Conservation (phyloP, 2,797 vertebrate species). For the Dromococcyx pavoninus region DNA sequence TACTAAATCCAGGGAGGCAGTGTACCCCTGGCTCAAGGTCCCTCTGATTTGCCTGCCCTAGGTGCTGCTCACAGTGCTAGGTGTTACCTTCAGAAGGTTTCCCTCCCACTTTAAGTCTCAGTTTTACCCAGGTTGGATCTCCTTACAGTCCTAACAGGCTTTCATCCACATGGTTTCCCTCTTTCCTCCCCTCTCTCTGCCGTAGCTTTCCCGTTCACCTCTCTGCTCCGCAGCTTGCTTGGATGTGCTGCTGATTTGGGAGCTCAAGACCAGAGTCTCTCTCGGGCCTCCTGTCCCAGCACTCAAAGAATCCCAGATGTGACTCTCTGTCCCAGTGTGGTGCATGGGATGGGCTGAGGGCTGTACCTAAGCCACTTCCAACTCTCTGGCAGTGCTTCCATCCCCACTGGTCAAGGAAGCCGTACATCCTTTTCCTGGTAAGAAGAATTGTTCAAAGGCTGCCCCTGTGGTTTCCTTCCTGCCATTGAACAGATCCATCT, state of each 20-base stretch:
- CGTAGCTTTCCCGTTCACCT: not conserved
- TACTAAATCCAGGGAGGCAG: not conserved
- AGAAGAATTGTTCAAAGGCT: not conserved
- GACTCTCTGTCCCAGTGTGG: not conserved
- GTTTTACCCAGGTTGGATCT: slow-evolving; percentile 13
- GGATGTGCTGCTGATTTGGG: not conserved
- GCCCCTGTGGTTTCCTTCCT: not conserved
- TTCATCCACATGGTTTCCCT: not conserved
- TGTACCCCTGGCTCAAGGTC: not conserved
- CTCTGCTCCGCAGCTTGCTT: not conserved
- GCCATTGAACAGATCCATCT: not conserved
- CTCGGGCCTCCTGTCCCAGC: not conserved
- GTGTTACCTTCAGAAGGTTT: slow-evolving; percentile 13
- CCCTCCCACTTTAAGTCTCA: not conserved
- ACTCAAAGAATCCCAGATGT: not conserved
- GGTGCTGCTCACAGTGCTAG: not conserved
- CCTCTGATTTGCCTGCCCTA: not conserved
- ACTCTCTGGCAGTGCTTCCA: not conserved
- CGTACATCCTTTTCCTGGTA: not conserved
- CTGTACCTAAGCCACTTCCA: not conserved
- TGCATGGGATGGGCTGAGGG: not conserved
- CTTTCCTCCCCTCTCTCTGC: not conserved
- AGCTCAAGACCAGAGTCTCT: not conserved
- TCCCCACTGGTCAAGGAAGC: not conserved
- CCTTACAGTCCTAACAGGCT: slow-evolving; percentile 1